A percentile compares a stretch with the other conserved stretches of the same genome.
These are phyloP conservation scores for Hymenochirus boettgeri DNA, from an alignment of 2,113 vertebrate species.

Conservation along the genomic window DNA sequence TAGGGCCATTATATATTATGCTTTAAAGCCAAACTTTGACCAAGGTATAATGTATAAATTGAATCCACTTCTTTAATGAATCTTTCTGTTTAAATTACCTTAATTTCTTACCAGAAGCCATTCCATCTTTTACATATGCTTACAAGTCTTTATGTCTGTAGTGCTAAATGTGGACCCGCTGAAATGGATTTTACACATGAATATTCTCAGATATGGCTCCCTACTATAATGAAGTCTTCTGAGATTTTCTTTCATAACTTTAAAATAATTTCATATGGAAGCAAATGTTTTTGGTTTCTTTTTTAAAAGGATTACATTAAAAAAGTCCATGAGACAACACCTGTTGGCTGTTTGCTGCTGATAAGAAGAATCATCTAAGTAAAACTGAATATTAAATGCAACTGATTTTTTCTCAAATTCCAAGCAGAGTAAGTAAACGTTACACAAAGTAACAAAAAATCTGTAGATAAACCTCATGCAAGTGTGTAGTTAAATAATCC, in stretches of 20 bases:
- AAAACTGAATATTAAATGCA: conserved; percentile 61
- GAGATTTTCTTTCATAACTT: conserved; percentile 59
- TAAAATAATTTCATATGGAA: conserved; percentile 61
- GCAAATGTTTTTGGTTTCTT: conserved; percentile 49
- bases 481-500: no score
- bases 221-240: conserved; percentile 62
- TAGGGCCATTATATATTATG: no score
- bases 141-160: conserved; percentile 37
- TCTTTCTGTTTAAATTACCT: conserved; percentile 43
- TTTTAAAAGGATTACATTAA: conserved; percentile 58
- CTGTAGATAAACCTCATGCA: no score
- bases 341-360: conserved; percentile 53
- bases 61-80: conserved; percentile 39
- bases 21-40: no score
- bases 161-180: conserved; percentile 45
- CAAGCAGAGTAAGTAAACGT: no score
- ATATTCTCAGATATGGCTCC: conserved; percentile 65
- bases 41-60: no score
- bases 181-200: conserved; percentile 54
- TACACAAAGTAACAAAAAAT: no score
- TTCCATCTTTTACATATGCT: conserved; percentile 38
- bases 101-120: conserved; percentile 41
- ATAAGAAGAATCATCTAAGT: conserved; percentile 53
- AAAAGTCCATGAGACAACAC: conserved; percentile 52
- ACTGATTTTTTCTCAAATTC: no score